Base-by-base conservation (phyloP, 1,140 invertebrate genomes). In the Scaptomyza pallida region DNA sequence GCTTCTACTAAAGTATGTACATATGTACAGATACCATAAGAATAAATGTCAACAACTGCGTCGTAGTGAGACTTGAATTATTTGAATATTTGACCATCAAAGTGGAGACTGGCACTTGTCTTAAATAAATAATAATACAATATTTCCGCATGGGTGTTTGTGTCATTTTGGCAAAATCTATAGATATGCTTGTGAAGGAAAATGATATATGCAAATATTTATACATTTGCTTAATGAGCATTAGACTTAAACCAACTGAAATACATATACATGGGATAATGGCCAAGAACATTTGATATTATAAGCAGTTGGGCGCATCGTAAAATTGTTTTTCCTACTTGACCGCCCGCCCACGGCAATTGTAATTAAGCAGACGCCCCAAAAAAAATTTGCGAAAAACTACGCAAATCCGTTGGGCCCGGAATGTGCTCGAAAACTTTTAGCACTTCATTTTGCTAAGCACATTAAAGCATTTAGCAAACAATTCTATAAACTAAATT, bases 271-370 rank as follows among this genome's bases (percentile, higher is more conserved):
- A 64, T 5, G 15, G 75, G 67, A 83, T 79, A 83, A 61, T 55
- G 63, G 75, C 75, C 75, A 79, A 79, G 40, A 75, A 40, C 47
- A 73, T 76, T 73, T 60, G 72, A 83, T 85, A 86, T 72, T 85
- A 86, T 60, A 82, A 67, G 72, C 74, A 74, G 76, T 80, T 86
- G 77, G 54, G 61, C 64, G 72, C 56, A 83, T 86, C 81, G 73
- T 85, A 74, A 85, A 86, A 85, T 80, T 86, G 64, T 86, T 85
- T n/a, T 83, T 83, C 43, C 72, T 67, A 72, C 67, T 62, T 52
- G 40, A 26, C 72, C 72, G 62, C 80, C 43, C 40, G 62, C 80
- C 43, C 40, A 57, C 69, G 48, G 55, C 19, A 60, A 72, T 44
- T 72, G 80, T 76, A 85, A 85, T 80, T 85, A 83, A 85, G 48